Conservation (phyloP, 2,113 vertebrate species). For the Lycocorax pyrrhopterus region DNA sequence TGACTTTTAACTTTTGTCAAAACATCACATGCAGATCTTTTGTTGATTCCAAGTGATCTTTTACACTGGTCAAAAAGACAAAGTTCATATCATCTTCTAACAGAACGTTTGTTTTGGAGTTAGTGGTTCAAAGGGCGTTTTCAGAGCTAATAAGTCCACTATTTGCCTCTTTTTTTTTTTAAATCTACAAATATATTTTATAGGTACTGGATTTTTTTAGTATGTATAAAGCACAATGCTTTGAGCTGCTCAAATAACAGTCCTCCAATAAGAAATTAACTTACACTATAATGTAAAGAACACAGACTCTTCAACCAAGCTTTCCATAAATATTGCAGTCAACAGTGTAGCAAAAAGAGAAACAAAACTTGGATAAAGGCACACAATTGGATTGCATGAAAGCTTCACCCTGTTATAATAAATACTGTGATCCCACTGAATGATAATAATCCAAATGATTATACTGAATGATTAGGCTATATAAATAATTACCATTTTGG, state of each 20-base stretch:
- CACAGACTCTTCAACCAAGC: not conserved
- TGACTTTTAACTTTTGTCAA: not conserved
- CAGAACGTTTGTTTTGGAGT: constrained; percentile 18
- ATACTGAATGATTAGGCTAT: not conserved
- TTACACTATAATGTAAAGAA: not conserved
- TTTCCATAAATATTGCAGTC: not conserved
- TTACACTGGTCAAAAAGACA: not conserved
- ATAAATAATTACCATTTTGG: not conserved
- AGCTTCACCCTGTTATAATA: not conserved
- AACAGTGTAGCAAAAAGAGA: not conserved
- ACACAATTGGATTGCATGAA: not conserved
- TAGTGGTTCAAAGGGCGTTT: not conserved
- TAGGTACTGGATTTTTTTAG: not conserved
- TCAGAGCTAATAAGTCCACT: not conserved
- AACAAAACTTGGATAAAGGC: not conserved
- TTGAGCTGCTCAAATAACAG: not conserved
- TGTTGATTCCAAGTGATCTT: not conserved
- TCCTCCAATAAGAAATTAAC: not conserved
- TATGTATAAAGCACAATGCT: not conserved
- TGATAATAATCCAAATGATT: not conserved
- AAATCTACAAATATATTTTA: not conserved
- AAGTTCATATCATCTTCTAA: constrained; percentile 11
- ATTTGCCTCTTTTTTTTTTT: not conserved
- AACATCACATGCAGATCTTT: not conserved
- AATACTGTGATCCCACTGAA: not conserved